Base-by-base conservation (phyloP, 1,140 invertebrate genomes). In the Aphelenchoides fujianensis region DNA sequence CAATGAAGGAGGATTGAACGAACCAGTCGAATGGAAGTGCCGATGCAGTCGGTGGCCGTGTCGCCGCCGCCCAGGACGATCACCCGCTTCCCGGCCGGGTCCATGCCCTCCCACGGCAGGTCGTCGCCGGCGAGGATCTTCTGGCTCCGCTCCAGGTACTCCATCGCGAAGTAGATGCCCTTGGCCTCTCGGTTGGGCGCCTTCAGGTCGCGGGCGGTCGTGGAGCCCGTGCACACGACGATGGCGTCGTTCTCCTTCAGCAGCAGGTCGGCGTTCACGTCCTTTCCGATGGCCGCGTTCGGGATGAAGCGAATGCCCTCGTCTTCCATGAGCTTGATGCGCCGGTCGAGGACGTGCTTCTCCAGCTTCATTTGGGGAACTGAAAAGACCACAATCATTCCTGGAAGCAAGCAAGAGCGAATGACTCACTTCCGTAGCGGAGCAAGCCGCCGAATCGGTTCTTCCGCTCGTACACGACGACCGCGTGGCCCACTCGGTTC, bases 31-130 rank as follows among this genome's bases (percentile, higher is more conserved):
- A 98, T 88, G 1, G 94, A 95, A 1, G 96, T 98, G 41, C 92
- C 96, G 85, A 99, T 98, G 83, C 96, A 99, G 88, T 99, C 96
- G 86, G 93, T 95, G 0, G 96, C 96, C n/a, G 96, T 99, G 85
- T 99, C 96, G 31, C 96, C 96, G 12, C 96, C 96, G 27, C 96
- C 96, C 79, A 99, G 95, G 69, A 99, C 90, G 73, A 99, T 90
- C 2, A 99, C 94, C 86, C 96, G 88, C 85, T 97, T 98, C 79
- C 92, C 92, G 83, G 94, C 92, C 19, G 96, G 95, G 48, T 90
- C 88, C 35, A 92, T 88, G 53, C 89, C 82, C 78, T 87, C 76
- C 72, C 86, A 85, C 52, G 88, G 85, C 16, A 88, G 79, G 62
- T 85, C 82, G 77, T 89, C 88, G 3, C 92, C 92, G 85, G 92